Conservation (phyloP, 1,140 invertebrate species). For the Aphelenchoides fujianensis region DNA sequence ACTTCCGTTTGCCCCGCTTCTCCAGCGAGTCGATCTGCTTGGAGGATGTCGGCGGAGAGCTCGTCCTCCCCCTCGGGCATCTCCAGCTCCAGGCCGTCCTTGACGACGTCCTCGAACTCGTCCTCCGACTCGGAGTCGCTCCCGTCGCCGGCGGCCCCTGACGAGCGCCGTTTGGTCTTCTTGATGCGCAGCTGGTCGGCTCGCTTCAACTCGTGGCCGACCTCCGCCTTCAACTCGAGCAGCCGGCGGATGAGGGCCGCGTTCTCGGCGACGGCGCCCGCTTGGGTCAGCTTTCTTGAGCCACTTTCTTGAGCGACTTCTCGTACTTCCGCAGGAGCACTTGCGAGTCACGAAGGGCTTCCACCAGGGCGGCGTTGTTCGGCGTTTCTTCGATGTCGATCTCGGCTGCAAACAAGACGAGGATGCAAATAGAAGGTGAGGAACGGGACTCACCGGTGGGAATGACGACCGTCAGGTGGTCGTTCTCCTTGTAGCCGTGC, state of each 20-base stretch:
- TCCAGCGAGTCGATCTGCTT: slow-evolving; percentile 23
- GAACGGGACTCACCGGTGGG: too few species aligned
- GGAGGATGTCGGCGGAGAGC: slow-evolving; percentile 35
- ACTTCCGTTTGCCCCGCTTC: not conserved
- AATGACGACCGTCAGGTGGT: slow-evolving; percentile 22
- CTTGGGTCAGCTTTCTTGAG: slow-evolving; percentile 35
- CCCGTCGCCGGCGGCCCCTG: not conserved
- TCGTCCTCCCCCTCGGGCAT: slow-evolving; percentile 17
- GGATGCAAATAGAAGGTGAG: too few species aligned
- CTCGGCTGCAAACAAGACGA: not conserved
- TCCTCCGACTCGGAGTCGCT: not conserved
- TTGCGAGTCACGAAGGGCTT: slow-evolving; percentile 29
- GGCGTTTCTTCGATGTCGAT: slow-evolving; percentile 22
- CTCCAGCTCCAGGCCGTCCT: slow-evolving; percentile 2
- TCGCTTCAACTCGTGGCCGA: slow-evolving; percentile 33
- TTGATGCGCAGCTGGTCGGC: slow-evolving; percentile 35
- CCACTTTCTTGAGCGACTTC: slow-evolving; percentile 32
- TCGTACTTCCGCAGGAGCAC: slow-evolving; percentile 22
- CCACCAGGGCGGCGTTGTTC: slow-evolving; percentile 31
- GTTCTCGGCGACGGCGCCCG: slow-evolving; percentile 21
- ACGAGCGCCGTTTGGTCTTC: slow-evolving; percentile 8
- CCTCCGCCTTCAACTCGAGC: slow-evolving; percentile 27
- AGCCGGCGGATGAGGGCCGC: slow-evolving; percentile 20
- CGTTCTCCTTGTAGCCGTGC: slow-evolving; percentile 32
- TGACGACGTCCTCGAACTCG: slow-evolving; percentile 23